Evolutionary conservation across 92 coral and sea anemone genomes (phyloP), one percentile per base, ranked within the genome.

Genomic region (Epizoanthus scotinus): DNA sequence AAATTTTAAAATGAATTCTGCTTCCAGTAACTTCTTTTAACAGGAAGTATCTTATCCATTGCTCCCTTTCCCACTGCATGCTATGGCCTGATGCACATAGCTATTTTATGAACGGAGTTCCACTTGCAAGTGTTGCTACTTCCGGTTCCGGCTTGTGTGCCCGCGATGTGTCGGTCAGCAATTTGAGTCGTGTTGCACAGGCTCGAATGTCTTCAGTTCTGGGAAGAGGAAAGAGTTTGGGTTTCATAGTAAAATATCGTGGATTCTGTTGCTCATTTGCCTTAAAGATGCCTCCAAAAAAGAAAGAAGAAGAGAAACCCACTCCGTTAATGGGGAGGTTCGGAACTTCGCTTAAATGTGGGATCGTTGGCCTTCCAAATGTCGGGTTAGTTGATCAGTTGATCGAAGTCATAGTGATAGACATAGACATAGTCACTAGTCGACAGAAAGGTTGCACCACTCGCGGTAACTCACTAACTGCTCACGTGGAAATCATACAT

Each of bases 361-460:
- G 99, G 1, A 95, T 95, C 25, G 99, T 95, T 0, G 99, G 99
- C 42, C 84, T 95, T 64, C 99, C 99, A 34, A 95, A 95, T 78
- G 99, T 95, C 7, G 99, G 99, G 99, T 95, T n/a, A 86, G 84
- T 21, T 50, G 26, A n/a, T 57, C 20, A 40, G 49, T 29, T 64
- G 57, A 67, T 55, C 75, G 78, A 87, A 86, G n/a, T n/a, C n/a
- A n/a, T n/a, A n/a, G n/a, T n/a, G n/a, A n/a, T n/a, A n/a, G n/a
- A n/a, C n/a, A n/a, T n/a, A n/a, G n/a, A n/a, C n/a, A n/a, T n/a
- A n/a, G n/a, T n/a, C n/a, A n/a, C n/a, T n/a, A n/a, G n/a, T n/a
- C n/a, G n/a, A n/a, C n/a, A 58, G 8, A 22, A 34, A 42, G 26
- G 27, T 55, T 1, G 31, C 86, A 58, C 5, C 49, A 38, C 69